Base-by-base conservation (phyloP, 2,888 invertebrate genomes). In the Pterostichus niger region DNA sequence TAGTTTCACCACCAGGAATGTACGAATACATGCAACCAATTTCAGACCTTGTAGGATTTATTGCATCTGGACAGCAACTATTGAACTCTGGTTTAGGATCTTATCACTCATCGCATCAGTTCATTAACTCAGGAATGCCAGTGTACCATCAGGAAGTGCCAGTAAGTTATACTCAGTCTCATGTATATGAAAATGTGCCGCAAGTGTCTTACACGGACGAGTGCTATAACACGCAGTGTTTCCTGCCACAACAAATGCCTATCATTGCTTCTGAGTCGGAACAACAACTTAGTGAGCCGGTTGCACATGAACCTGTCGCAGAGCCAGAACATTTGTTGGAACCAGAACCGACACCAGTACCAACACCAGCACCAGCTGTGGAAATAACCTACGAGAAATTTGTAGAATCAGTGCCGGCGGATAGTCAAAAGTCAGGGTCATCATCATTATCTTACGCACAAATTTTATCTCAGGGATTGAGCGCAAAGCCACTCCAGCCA, bases 381-480 rank as follows among this genome's bases (percentile, higher is more conserved):
- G 76, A 79, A 61, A 56, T 54, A 5, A 13, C 15, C 11, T 33
- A 31, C 11, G 59, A 56, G 5, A 52, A 31, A 17, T 9, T 17
- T 52, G 68, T 71, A 44, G 68, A 71, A 10, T 9, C 68, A 15
- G 15, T 17, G 10, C 68, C 76, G n/a, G 68, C 68, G 44, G 83
- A 83, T 13, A 64, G 64, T 83, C 77, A 77, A 83, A 83, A 83
- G 83, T 83, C 76, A 68, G 71, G 75, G 56, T 84, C 86, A 77
- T 86, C 92, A 75, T 87, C 92, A 84, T 91, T 94, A 86, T 94
- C 95, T 0, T 95, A 95, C 87, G 95, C 95, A 2, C 93, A 94
- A 90, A 94, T 94, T 87, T 90, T 95, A 86, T 93, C 94, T 54
- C 93, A 94, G 84, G 95, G 95, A 46, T 91, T 94, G 84, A 86